phyloP scores from a whole-genome alignment of 92 coral and sea anemone species.

The Galaxea fascicularis region DNA sequence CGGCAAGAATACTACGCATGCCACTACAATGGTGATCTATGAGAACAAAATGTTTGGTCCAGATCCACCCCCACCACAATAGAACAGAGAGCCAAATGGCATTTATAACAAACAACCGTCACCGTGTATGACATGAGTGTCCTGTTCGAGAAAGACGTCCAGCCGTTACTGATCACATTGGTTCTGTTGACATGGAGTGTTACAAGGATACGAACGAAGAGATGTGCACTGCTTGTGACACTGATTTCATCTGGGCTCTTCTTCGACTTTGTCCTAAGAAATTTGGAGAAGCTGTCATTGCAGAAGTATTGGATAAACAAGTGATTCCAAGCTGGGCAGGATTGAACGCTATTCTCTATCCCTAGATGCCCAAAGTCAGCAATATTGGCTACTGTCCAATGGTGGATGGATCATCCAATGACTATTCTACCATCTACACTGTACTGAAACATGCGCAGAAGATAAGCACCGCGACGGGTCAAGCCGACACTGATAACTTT shows the following conservation, averaged over 20 bases:
- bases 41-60: no score
- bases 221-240: conserved; percentile 6
- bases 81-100: conserved; percentile 36
- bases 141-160: conserved; percentile 55
- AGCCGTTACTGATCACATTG: not conserved
- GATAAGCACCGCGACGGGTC: conserved; percentile 58
- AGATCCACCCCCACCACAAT: conserved; percentile 27
- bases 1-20: no score
- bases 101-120: conserved; percentile 43
- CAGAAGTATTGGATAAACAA: no score
- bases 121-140: conserved; percentile 45
- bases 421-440: conserved; percentile 67
- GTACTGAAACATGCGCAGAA: conserved; percentile 65
- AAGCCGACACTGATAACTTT: conserved; percentile 63
- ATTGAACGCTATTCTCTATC: conserved; percentile 15
- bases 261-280: conserved; percentile 38
- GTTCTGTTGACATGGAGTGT: conserved; percentile 34
- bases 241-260: conserved; percentile 34
- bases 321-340: not conserved
- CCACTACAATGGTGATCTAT: no score
- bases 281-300: conserved; percentile 39
- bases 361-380: conserved; percentile 24
- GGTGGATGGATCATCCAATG: conserved; percentile 40
- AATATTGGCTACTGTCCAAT: conserved; percentile 55
- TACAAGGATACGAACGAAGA: conserved; percentile 46